A percentile compares a stretch with the other conserved stretches of the same genome.
These are phyloP conservation scores for Bhutanitis thaidina DNA, from an alignment of 2,888 invertebrate species.

Conservation along the genomic window DNA sequence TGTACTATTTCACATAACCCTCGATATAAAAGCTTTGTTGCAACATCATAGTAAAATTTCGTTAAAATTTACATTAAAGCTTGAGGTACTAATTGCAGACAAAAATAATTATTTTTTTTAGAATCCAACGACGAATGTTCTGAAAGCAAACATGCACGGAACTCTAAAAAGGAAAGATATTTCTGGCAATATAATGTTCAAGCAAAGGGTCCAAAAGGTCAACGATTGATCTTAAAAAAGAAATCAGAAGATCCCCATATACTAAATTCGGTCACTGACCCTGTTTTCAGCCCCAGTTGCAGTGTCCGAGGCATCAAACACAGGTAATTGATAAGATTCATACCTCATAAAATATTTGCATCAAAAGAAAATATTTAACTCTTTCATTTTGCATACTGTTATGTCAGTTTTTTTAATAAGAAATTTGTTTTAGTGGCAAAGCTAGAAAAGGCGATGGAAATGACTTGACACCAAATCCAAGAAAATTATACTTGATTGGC, in stretches of 20 bases:
- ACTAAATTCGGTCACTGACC: constrained; percentile 94
- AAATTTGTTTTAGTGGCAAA: constrained; percentile 83
- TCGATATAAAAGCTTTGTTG: too few species aligned
- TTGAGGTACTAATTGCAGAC: constrained; percentile 6
- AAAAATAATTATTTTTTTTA: constrained; percentile 36
- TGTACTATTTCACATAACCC: too few species aligned
- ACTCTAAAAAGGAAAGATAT: constrained; percentile 88
- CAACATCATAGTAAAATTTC: too few species aligned
- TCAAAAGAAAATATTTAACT: too few species aligned
- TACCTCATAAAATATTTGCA: too few species aligned
- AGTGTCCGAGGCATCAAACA: constrained; percentile 94
- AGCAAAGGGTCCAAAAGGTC: constrained; percentile 98
- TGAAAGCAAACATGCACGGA: constrained; percentile 65
- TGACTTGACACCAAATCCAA: constrained; percentile 96
- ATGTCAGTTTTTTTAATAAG: too few species aligned
- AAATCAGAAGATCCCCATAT: constrained; percentile 95
- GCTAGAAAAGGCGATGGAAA: constrained; percentile 98
- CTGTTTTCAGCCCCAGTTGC: constrained; percentile 96
- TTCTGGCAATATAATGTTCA: constrained; percentile 99
- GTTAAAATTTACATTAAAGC: background rate
- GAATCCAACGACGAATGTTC: constrained; percentile 84
- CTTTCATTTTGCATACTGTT: too few species aligned
- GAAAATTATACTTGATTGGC: constrained; percentile 94
- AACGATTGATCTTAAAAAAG: constrained; percentile 90
- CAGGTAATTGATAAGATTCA: too few species aligned